Base-by-base conservation (phyloP, 2,113 vertebrate species). In the Orthochromis indermauri region DNA sequence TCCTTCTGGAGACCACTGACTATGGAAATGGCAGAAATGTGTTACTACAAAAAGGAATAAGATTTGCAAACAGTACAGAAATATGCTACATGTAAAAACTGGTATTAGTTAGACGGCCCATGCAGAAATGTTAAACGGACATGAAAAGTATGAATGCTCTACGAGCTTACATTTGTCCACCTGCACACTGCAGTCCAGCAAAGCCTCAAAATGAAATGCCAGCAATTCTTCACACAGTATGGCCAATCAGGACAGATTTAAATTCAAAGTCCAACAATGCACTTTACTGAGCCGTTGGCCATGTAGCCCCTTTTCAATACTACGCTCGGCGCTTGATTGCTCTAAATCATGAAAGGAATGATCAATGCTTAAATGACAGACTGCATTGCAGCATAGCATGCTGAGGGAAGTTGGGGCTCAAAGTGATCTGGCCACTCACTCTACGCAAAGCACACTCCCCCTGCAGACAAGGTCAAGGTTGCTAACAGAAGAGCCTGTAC, bases 401-500 rank as follows among this genome's bases (percentile, higher is more conserved):
- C 89, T 83, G 80, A 79, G 59, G 45, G 57, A 89, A 80, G 78
- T 45, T 33, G 63, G 17, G 80, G 80, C 88, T 86, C 40, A 76
- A 28, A 89, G 73, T 8, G 78, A 91, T 83, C 33, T 4, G 61
- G 45, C 59, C 84, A 42, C 28, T 88, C 86, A 47, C 81, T 86
- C 81, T 35, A 84, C 85, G 61, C 63, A 81, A 87, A 31, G 54
- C 76, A 26, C 55, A 3, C 37, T 88, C 55, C 80, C 89, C 84
- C 88, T 54, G 40, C 78, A 80, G 88, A 31, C 90, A 90, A 93
- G 91, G 94, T 95, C 94, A 95, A 94, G 89, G 92, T 92, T 89
- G 81, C 80, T n/a, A 59, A 59, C 51, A 79, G 68, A 91, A 59
- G 80, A 83, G 84, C 82, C 80, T 83, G 47, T 24, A 91, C 49